Evolutionary conservation across 1,140 invertebrate species (phyloP).

Genomic region (Zaprionus africanus): DNA sequence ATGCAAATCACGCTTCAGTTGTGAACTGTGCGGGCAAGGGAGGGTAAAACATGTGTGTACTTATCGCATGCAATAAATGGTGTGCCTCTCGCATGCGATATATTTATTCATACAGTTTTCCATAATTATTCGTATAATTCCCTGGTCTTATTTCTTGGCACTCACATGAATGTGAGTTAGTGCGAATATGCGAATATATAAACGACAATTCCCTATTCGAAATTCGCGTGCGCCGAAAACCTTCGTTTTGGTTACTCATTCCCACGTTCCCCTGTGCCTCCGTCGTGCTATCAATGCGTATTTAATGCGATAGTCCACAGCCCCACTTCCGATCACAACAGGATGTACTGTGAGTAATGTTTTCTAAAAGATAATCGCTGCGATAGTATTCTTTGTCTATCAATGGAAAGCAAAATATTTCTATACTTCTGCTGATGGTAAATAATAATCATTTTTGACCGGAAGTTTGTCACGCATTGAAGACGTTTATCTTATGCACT

Average conservation of each 20-base stretch:
- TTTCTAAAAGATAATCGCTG: constrained; percentile 10
- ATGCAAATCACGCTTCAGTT: constrained; percentile 44
- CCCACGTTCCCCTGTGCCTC: neutral
- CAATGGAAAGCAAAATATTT: neutral
- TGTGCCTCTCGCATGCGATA: neutral
- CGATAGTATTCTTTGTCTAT: constrained; percentile 1
- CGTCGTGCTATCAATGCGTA: neutral
- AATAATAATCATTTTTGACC: too few relatives aligned
- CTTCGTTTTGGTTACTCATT: constrained; percentile 9
- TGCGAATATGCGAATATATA: neutral
- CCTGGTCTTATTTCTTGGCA: neutral
- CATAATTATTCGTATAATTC: neutral
- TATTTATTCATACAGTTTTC: neutral
- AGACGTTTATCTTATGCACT: too few relatives aligned
- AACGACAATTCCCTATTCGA: neutral
- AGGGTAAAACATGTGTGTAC: neutral
- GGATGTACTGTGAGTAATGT: constrained; percentile 32
- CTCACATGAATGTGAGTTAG: neutral
- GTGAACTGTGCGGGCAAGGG: neutral
- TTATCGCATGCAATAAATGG: constrained; percentile 17
- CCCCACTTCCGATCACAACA: constrained; percentile 29
- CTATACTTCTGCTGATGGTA: neutral
- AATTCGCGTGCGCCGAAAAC: neutral
- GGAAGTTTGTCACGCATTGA: too few relatives aligned
- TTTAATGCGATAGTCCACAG: neutral